Base-by-base conservation (phyloP, 2,797 vertebrate species). In the Todus mexicanus region DNA sequence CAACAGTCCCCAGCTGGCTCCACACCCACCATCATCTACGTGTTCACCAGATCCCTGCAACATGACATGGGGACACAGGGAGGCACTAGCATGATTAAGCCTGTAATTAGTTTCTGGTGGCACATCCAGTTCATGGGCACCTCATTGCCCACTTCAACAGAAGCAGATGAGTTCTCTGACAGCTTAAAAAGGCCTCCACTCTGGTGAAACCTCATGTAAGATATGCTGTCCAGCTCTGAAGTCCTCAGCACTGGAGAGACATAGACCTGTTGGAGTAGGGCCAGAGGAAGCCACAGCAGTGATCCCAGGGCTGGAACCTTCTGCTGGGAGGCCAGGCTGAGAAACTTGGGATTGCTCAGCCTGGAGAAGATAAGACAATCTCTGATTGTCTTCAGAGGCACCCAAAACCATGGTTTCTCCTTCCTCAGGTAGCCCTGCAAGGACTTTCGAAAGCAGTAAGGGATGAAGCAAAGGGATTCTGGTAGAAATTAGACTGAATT, bases 401-500 rank as follows among this genome's bases (percentile, higher is more conserved):
- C 23, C 27, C 21, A 6, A 72, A 72, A 1, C 19, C 3, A 0
- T 0, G 0, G 43, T 12, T 81, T 69, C 75, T 51, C 50, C 35
- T 69, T 53, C 48, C 33, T 66, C 10, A 1, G 40, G n/a, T 26
- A 78, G 45, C 11, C 15, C 64, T 42, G 19, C 17, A 7, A 54
- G 37, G 64, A 43, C 68, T 65, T 31, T 18, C 53, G 43, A 70
- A 92, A 90, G 35, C 59, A 45, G 48, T 4, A 66, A 77, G 23
- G 53, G 27, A 76, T 53, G 53, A 90, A 93, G 68, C 3, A 2
- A 76, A 35, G 22, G 77, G 74, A 84, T 89, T 92, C 73, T 7
- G 2, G 35, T 31, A 92, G 81, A 90, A 92, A 94, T 92, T 57
- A 77, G 89, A 83, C 25, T 56, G 59, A 93, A 85, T 69, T 85